These are phyloP conservation scores for Phortica okadai DNA, from an alignment of 2,888 invertebrate species.

Conservation along the genomic window DNA sequence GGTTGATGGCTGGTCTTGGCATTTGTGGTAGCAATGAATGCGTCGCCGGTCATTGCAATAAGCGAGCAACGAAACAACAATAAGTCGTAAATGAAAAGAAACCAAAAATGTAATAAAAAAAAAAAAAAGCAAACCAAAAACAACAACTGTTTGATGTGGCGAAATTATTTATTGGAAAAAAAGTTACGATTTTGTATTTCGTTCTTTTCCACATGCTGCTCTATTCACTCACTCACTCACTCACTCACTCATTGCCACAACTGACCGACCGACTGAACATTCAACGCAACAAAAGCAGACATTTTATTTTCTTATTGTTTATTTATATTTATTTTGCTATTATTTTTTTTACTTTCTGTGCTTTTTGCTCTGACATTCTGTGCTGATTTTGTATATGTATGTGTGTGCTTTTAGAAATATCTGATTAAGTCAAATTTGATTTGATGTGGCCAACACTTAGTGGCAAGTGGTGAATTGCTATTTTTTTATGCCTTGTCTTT, in stretches of 20 bases:
- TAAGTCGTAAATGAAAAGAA: not conserved
- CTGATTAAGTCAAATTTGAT: constrained; percentile 20
- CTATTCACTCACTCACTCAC: not conserved
- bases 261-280: too few species aligned
- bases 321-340: not conserved
- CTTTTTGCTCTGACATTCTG: not conserved
- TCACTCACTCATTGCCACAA: not conserved
- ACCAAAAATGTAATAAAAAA: constrained; percentile 2
- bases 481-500: not conserved
- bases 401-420: not conserved
- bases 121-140: not conserved
- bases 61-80: too few species aligned
- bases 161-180: constrained; percentile 11
- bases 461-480: not conserved
- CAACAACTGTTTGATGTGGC: constrained; percentile 16
- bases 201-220: not conserved
- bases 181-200: constrained; percentile 9
- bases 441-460: constrained; percentile 8
- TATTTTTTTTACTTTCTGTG: not conserved
- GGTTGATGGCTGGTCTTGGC: too few species aligned
- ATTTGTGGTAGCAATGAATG: too few species aligned
- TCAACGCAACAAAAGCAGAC: not conserved
- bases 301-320: not conserved
- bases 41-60: too few species aligned
- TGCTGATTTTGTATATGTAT: not conserved